Evolutionary conservation across 1,140 invertebrate genomes (phyloP), one percentile per base, ranked within the genome.

Genomic region (Berghia stephanieae): DNA sequence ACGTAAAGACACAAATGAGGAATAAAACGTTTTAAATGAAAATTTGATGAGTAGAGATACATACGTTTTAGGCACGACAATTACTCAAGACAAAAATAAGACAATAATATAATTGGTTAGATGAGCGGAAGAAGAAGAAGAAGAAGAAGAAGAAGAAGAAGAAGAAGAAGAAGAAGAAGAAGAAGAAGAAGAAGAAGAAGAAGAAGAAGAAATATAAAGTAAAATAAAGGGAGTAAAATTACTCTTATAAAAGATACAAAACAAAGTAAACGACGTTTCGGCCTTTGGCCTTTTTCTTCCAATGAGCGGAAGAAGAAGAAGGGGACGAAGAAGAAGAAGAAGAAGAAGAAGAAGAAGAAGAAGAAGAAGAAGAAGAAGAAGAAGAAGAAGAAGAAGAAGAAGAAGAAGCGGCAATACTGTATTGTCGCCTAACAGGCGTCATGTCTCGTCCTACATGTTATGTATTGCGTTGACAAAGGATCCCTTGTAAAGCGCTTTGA

Each of bases 271-370:
- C 38, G 44, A 43, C 40, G 68, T n/a, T n/a, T n/a, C n/a, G n/a
- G n/a, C n/a, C n/a, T n/a, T n/a, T n/a, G n/a, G n/a, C n/a, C n/a
- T n/a, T n/a, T n/a, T n/a, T n/a, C n/a, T n/a, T n/a, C n/a, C n/a
- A 73, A 49, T 52, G 44, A 70, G 68, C 40, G 68, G 44, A 43
- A 67, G 63, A 67, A 38, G 42, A 8, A 67, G 63, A 67, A 38
- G 42, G 13, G 42, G 63, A 67, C 34, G 42, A 8, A 67, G 63
- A 31, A 21, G 31, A 4, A 67, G 63, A 67, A 21, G n/a, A 21
- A 67, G 57, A 60, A n/a, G n/a, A n/a, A n/a, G n/a, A n/a, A n/a
- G 46, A 49, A n/a, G n/a, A n/a, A 49, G 46, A 49, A n/a, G n/a
- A n/a, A n/a, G n/a, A n/a, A n/a, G n/a, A n/a, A n/a, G n/a, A n/a